Conservation (phyloP, 2,113 vertebrate species). For the Campylomormyrus tamandua region DNA sequence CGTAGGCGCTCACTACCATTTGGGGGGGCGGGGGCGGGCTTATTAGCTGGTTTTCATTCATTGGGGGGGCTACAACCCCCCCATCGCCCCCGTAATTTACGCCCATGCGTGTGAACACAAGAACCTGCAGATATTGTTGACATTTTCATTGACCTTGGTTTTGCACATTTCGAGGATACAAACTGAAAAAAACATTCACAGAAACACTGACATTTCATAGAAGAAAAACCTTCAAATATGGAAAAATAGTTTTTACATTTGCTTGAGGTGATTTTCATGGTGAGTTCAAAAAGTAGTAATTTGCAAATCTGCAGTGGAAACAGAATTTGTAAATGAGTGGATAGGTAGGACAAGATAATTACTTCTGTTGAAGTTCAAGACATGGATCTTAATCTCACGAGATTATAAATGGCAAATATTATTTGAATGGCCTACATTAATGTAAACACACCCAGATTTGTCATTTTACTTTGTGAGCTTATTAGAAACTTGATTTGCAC, state of each 20-base stretch:
- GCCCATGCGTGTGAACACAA: not conserved
- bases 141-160: not conserved
- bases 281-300: not conserved
- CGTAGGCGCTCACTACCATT: too few species aligned
- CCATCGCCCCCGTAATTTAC: too few species aligned
- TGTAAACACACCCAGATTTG: not conserved
- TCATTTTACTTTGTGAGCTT: not conserved
- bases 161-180: not conserved
- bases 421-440: not conserved
- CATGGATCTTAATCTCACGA: not conserved
- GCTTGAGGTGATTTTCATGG: not conserved
- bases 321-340: not conserved
- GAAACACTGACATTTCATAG: not conserved
- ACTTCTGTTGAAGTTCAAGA: not conserved
- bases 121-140: not conserved
- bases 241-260: too few species aligned
- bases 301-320: not conserved
- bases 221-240: not conserved
- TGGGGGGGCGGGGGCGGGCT: too few species aligned
- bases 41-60: too few species aligned
- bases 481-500: not conserved
- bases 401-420: not conserved
- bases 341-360: not conserved
- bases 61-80: too few species aligned
- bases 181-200: not conserved